Evolutionary conservation across 2,113 vertebrate genomes (phyloP).

Genomic region (Anguilla rostrata): DNA sequence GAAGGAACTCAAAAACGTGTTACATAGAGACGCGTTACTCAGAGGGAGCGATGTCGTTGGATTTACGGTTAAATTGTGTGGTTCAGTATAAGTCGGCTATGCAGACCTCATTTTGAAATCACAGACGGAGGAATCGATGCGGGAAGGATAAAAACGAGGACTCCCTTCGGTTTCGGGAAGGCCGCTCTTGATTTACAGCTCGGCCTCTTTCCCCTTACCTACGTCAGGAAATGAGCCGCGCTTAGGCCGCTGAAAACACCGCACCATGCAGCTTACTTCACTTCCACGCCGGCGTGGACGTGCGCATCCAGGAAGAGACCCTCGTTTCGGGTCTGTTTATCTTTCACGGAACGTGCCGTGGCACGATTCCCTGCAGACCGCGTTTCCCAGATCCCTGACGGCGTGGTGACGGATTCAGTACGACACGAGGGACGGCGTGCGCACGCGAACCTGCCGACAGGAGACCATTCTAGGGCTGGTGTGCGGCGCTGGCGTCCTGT

Average conservation of each 20-base stretch:
- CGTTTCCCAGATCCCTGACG: not conserved
- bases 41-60: too few relatives aligned
- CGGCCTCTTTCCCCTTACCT: not conserved
- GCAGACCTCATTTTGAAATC: not conserved
- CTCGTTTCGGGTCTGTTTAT: not conserved
- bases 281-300: not conserved
- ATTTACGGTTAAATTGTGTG: too few relatives aligned
- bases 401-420: not conserved
- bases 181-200: not conserved
- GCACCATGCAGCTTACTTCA: not conserved
- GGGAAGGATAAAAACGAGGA: not conserved
- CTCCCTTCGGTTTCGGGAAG: not conserved
- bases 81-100: too few relatives aligned
- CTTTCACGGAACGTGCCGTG: not conserved
- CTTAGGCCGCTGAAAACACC: too few relatives aligned
- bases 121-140: not conserved
- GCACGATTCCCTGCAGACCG: not conserved
- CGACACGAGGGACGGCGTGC: not conserved
- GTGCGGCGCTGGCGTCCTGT: too few relatives aligned
- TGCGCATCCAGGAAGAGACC: not conserved
- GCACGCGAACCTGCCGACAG: too few relatives aligned
- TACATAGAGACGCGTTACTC: too few relatives aligned
- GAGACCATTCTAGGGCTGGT: too few relatives aligned
- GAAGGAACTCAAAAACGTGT: too few relatives aligned
- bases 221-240: not conserved